Evolutionary conservation across 2,888 invertebrate genomes (phyloP).

Genomic region (Sphaerolaimus hirsutus): DNA sequence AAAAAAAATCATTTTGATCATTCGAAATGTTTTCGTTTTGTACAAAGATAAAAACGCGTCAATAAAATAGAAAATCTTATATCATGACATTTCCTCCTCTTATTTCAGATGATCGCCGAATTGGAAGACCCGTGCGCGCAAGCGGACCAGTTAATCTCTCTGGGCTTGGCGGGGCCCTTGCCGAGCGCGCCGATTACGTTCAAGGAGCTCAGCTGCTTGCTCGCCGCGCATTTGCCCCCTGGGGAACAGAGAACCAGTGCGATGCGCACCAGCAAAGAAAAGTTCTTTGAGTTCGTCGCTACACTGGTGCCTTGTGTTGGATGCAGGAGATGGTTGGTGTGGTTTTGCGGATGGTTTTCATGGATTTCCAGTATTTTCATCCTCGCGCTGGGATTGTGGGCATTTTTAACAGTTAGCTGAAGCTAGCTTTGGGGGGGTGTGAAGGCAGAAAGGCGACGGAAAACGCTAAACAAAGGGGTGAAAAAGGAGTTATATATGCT

Average conservation of each 20-base stretch:
- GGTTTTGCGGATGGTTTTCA: not conserved
- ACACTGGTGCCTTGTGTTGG: slow-evolving; percentile 81
- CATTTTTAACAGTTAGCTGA: no score
- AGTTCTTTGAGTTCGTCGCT: slow-evolving; percentile 57
- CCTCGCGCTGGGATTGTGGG: no score
- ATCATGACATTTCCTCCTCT: no score
- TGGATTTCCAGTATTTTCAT: not conserved
- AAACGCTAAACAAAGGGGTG: not conserved
- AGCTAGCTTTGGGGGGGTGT: no score
- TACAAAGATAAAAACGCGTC: no score
- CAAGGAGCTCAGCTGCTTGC: slow-evolving; percentile 60
- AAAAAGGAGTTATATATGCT: not conserved
- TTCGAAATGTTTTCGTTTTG: no score
- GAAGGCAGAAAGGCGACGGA: no score
- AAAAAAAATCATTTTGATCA: no score
- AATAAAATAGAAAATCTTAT: no score
- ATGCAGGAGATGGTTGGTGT: slow-evolving; percentile 54
- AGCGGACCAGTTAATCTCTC: slow-evolving; percentile 33
- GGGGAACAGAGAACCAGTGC: slow-evolving; percentile 52
- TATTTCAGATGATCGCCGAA: slow-evolving; percentile 63
- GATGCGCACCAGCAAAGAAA: slow-evolving; percentile 54
- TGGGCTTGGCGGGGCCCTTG: no score
- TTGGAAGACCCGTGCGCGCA: slow-evolving; percentile 55
- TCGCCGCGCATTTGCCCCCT: slow-evolving; percentile 44
- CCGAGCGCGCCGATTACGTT: slow-evolving; percentile 24